These are phyloP conservation scores for Tetraodon nigroviridis DNA, from an alignment of 2,113 vertebrate genomes.

Conservation along the genomic window DNA sequence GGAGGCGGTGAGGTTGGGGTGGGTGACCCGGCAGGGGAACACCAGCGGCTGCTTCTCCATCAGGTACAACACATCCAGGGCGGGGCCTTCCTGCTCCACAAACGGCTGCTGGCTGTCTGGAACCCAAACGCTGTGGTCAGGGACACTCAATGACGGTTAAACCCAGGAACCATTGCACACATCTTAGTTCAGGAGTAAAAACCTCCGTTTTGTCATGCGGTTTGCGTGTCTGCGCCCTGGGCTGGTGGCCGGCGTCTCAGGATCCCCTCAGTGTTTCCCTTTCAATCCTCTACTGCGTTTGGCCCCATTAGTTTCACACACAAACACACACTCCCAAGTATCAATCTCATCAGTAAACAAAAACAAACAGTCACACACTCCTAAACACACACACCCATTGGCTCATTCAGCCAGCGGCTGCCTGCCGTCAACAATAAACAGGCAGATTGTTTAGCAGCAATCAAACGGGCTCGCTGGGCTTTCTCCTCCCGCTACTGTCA, in stretches of 20 bases:
- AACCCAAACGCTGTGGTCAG: constrained; percentile 73
- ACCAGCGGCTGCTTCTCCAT: constrained; percentile 78
- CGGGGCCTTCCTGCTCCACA: constrained; percentile 76
- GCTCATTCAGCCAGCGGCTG: constrained; percentile 52
- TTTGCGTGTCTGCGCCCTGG: too few species aligned
- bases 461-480: constrained; percentile 59
- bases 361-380: constrained; percentile 55
- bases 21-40: constrained; percentile 89
- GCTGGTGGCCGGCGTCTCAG: too few species aligned
- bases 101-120: constrained; percentile 87
- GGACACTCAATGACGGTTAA: constrained; percentile 31
- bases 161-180: too few species aligned
- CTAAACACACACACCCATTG: constrained; percentile 50
- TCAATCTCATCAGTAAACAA: constrained; percentile 44
- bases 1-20: constrained; percentile 79
- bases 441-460: constrained; percentile 67
- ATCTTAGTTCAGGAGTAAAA: too few species aligned
- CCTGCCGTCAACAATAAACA: constrained; percentile 68
- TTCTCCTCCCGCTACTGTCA: constrained; percentile 58
- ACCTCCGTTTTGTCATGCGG: too few species aligned
- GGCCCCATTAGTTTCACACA: constrained; percentile 25
- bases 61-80: constrained; percentile 80
- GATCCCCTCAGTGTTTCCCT: neutral
- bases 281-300: neutral
- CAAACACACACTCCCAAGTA: constrained; percentile 41